A percentile compares a stretch with the other conserved stretches of the same genome.
phyloP scores from a whole-genome alignment of 92 coral and sea anemone species.

The Meandrina meandrites region DNA sequence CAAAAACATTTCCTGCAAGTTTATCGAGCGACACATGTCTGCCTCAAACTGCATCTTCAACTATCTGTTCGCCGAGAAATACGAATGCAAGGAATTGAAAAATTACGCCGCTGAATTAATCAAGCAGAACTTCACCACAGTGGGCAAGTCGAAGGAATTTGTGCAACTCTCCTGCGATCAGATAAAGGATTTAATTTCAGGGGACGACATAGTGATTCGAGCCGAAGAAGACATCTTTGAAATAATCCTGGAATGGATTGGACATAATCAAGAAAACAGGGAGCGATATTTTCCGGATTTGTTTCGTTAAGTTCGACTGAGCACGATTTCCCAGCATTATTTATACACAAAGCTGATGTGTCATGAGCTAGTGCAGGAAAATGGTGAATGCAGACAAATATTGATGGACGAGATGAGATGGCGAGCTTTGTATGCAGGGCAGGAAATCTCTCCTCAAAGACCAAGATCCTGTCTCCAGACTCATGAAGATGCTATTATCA shows the following conservation, averaged over 20 bases:
- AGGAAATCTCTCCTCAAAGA: conserved; percentile 44
- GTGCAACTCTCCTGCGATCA: conserved; percentile 62
- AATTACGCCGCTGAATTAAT: conserved; percentile 76
- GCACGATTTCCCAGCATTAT: conserved; percentile 66
- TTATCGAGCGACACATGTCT: conserved; percentile 69
- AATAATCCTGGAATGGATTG: conserved; percentile 78
- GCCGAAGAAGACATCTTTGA: conserved; percentile 89
- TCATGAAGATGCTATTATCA: conserved; percentile 76
- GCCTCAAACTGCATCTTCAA: conserved; percentile 75
- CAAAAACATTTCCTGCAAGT: conserved; percentile 75
- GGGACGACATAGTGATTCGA: conserved; percentile 73
- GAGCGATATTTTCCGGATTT: conserved; percentile 67
- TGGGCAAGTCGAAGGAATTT: conserved; percentile 80
- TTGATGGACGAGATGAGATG: conserved; percentile 69
- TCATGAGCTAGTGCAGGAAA: conserved; percentile 60
- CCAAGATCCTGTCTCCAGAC: conserved; percentile 75
- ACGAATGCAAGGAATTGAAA: conserved; percentile 78
- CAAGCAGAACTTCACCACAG: conserved; percentile 73
- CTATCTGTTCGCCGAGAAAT: conserved; percentile 79
- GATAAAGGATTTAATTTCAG: conserved; percentile 72
- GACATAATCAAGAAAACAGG: conserved; percentile 61
- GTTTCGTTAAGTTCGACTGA: conserved; percentile 81
- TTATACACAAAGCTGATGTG: conserved; percentile 64
- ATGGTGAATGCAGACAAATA: conserved; percentile 62
- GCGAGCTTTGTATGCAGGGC: conserved; percentile 50